Base-by-base conservation (phyloP, 2,113 vertebrate genomes). In the Paradoxurus hermaphroditus region DNA sequence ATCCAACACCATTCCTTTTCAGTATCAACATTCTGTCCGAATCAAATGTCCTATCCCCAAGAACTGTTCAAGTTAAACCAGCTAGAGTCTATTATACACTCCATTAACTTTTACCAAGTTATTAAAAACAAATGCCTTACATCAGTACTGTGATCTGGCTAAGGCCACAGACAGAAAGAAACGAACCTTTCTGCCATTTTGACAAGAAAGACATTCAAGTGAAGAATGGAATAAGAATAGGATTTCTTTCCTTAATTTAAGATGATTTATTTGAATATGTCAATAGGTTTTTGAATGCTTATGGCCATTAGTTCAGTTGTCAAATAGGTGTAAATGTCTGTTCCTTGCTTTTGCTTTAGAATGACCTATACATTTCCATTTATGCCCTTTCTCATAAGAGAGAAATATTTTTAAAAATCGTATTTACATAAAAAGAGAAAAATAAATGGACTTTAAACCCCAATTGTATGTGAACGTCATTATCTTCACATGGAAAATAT, bases 61-160 rank as follows among this genome's bases (percentile, higher is more conserved):
- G 68, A n/a, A 93, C 84, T 85, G 5, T 1, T 90, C 44, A 53
- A 70, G 70, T 93, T 96, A 79, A 97, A 97, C 68, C 4, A 1
- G 84, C 53, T 85, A 7, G 77, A 95, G 3, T 83, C 39, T 90
- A 63, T 96, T 96, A 96, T 81, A 72, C 23, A 96, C 49, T 23
- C 73, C 67, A 91, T 84, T 96, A 97, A 96, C 21, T 98, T 97
- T 98, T 97, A 98, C 67, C 72, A 94, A 90, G 16, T 94, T 96
- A 97, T 86, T 96, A 94, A 97, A 77, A 98, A 95, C 18, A 94
- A 98, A 92, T 51, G 91, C 73, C 86, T 97, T 88, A 13, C 67
- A 70, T 91, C 90, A 41, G 13, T 67, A 18, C 8, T 92, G 0
- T 59, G 36, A 95, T 97, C 94, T 77, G 79, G 8, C 46, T 65